Evolutionary conservation across 2,797 vertebrate species (phyloP), one percentile per base, ranked within the genome.

Genomic region (Melanotaenia parkinsoni): DNA sequence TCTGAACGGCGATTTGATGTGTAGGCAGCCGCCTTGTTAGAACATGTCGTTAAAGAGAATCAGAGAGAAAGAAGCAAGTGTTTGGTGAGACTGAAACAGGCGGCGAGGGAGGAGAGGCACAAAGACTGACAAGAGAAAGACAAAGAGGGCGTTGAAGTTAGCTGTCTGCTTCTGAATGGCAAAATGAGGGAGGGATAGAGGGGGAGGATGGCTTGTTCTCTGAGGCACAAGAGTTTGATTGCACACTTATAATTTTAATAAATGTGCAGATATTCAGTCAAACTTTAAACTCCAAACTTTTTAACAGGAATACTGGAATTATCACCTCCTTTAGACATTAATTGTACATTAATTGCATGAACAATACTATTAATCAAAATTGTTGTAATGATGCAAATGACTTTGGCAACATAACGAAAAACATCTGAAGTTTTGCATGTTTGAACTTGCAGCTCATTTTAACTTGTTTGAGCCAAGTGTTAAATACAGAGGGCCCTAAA

Each of bases 1-100:
- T 63, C 63, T 20, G 28, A 53, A 45, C 37, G 33, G 45, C 22
- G 73, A 57, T 47, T 69, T 69, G 22, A 38, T 72, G 69, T 70
- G 68, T 71, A 32, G 86, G 78, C 77, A 37, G 71, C 59, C 5
- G 73, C 54, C 67, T 76, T 80, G 81, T 85, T 56, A 7, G 56
- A 67, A 82, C 79, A 68, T 82, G 86, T 82, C 72, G 71, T 68
- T 66, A 50, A 76, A 62, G 32, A 72, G 67, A 40, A 56, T 59
- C 2, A 1, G 18, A 20, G 74, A 71, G 77, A 45, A 38, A 70
- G 60, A 65, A 22, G 53, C 58, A 14, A 53, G 63, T 3, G 71
- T 69, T 74, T 74, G 79, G 80, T 66, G 77, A 62, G 50, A 70
- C 45, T 69, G 54, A 53, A 62, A 79, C 72, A 72, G 67, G 60